Conservation (phyloP, 2,113 vertebrate genomes). For the Scortum barcoo region DNA sequence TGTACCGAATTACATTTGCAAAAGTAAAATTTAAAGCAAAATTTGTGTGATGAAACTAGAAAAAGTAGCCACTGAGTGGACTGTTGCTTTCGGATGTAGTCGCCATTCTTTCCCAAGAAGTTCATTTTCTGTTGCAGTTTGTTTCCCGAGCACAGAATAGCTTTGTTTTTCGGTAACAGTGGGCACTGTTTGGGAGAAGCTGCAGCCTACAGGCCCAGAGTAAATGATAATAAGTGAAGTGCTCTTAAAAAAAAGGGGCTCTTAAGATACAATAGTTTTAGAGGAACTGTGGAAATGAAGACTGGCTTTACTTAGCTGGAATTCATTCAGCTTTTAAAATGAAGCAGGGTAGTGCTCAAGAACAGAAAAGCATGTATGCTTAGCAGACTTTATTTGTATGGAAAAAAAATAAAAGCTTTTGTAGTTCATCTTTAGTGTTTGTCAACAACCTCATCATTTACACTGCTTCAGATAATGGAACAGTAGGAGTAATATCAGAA, state of each 20-base stretch:
- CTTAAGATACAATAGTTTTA: not conserved
- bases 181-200: too few relatives aligned
- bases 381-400: not conserved
- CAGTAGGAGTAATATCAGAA: not conserved
- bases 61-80: too few relatives aligned
- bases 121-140: too few relatives aligned
- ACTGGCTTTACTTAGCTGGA: not conserved
- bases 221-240: too few relatives aligned
- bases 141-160: too few relatives aligned
- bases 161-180: too few relatives aligned
- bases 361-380: not conserved
- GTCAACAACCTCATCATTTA: not conserved
- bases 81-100: too few relatives aligned
- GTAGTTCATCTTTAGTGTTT: not conserved
- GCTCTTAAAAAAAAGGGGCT: too few relatives aligned
- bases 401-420: not conserved
- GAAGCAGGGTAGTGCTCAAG: not conserved
- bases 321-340: not conserved
- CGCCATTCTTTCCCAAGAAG: too few relatives aligned
- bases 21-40: not conserved
- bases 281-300: not conserved
- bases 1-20: not conserved
- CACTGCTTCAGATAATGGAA: not conserved
- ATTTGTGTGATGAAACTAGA: not conserved
- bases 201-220: too few relatives aligned